Conservation (phyloP, 2,113 vertebrate species). For the Prolemur simus region DNA sequence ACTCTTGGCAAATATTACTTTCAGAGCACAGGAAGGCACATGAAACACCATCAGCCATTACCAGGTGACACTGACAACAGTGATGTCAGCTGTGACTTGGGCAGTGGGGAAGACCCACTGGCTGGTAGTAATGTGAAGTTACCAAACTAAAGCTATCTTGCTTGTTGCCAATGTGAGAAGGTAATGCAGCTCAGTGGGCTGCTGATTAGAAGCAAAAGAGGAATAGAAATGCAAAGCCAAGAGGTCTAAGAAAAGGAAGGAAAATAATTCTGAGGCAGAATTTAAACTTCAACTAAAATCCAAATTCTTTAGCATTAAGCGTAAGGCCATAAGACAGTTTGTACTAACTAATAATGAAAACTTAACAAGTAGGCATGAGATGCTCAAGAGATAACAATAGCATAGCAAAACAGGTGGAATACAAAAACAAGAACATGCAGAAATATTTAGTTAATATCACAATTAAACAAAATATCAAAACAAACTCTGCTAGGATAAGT, state of each 20-base stretch:
- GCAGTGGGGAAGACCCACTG: background rate
- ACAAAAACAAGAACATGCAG: background rate
- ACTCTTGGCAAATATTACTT: conserved; percentile 11
- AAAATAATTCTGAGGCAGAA: conserved; percentile 47
- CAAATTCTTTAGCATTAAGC: background rate
- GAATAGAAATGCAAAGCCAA: conserved; percentile 25
- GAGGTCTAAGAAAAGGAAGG: conserved; percentile 6
- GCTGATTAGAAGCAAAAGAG: conserved; percentile 65
- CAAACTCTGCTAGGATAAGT: background rate
- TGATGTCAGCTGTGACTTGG: conserved; percentile 47
- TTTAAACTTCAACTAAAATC: conserved; percentile 36
- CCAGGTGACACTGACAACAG: conserved; percentile 12
- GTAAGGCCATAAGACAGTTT: conserved; percentile 20
- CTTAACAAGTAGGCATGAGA: conserved; percentile 2
- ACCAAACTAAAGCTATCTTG: background rate
- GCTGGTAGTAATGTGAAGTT: background rate
- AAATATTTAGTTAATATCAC: background rate
- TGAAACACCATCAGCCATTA: background rate
- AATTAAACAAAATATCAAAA: conserved; percentile 28
- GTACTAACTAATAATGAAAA: background rate
- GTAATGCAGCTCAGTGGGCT: conserved; percentile 17
- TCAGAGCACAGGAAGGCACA: background rate
- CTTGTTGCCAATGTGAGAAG: background rate
- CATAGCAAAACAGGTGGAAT: background rate
- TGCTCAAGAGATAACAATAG: background rate